Evolutionary conservation across 2,113 vertebrate species (phyloP).

Genomic region (Acanthochromis polyacanthus): DNA sequence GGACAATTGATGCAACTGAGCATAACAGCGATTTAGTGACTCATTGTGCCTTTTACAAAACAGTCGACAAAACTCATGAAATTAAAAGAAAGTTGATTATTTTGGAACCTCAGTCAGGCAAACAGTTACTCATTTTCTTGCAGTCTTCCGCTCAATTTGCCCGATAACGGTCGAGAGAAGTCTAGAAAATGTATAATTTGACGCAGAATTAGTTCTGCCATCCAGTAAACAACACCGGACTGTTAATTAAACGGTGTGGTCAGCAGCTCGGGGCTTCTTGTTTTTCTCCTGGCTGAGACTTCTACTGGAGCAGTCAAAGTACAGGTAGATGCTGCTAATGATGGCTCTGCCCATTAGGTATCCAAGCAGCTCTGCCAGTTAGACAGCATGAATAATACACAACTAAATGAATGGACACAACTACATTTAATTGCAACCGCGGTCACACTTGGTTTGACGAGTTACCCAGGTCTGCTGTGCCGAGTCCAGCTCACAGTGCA

Average conservation of each 20-base stretch:
- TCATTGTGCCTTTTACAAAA: neutral
- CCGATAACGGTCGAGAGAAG: neutral
- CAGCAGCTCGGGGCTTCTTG: neutral
- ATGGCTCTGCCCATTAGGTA: neutral
- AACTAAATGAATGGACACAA: neutral
- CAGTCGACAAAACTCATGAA: neutral
- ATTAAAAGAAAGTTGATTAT: neutral
- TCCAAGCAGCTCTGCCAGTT: neutral
- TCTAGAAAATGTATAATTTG: too few species aligned
- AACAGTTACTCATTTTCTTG: neutral
- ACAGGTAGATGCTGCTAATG: constrained; percentile 14
- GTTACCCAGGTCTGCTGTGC: neutral
- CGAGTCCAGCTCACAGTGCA: neutral
- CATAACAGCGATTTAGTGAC: too few species aligned
- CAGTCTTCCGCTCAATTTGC: constrained; percentile 1
- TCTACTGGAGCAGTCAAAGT: neutral
- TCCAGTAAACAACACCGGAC: neutral
- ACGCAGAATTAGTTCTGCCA: neutral
- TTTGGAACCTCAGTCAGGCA: neutral
- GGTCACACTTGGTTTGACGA: neutral
- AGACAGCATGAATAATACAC: neutral
- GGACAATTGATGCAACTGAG: too few species aligned
- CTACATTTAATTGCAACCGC: neutral
- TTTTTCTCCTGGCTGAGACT: neutral
- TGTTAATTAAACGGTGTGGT: constrained; percentile 4